Evolutionary conservation across 2,888 invertebrate species (phyloP), one percentile per base, ranked within the genome.

Genomic region (Syrphus vitripennis): DNA sequence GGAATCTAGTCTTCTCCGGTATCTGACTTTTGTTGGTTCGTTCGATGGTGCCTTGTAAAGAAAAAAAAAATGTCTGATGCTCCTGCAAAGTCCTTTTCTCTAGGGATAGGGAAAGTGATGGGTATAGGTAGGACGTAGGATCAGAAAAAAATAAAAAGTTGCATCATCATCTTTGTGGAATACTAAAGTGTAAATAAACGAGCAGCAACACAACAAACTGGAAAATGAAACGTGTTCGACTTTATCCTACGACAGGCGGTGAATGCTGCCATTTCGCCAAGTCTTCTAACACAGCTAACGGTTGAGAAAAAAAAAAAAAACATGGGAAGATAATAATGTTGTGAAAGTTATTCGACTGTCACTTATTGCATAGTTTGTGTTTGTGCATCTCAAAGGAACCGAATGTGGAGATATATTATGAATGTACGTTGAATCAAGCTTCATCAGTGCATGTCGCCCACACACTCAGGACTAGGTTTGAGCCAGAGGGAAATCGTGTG

Each of bases 321-420:
- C n/a, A n/a, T n/a, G 55, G 61, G 82, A 50, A 45, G 79, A 79
- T 74, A 69, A 83, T 83, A 79, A 74, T 74, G 79, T 83, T 79
- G 48, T 78, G 63, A 74, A 74, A 79, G 74, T 83, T 74, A 83
- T 79, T 70, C 74, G 45, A 42, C 53, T 78, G 67, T 78, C 78
- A 78, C 78, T 83, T 78, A 79, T n/a, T 48, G 59, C 34, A 78
- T n/a, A n/a, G n/a, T n/a, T n/a, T n/a, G 63, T 69, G 74, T 57
- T 55, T 74, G 74, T 69, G 57, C 53, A 55, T 74, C 79, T 74
- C 74, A 67, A 70, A 55, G 78, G 83, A 69, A 45, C 45, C 24
- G 48, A n/a, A 70, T 16, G 16, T 16, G 24, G 55, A 21, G 45
- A 57, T 53, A 50, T 34, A 29, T 34, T 10, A n/a, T 14, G 3